phyloP scores from a whole-genome alignment of 2,888 invertebrate genomes.

The Frankliniella intonsa region DNA sequence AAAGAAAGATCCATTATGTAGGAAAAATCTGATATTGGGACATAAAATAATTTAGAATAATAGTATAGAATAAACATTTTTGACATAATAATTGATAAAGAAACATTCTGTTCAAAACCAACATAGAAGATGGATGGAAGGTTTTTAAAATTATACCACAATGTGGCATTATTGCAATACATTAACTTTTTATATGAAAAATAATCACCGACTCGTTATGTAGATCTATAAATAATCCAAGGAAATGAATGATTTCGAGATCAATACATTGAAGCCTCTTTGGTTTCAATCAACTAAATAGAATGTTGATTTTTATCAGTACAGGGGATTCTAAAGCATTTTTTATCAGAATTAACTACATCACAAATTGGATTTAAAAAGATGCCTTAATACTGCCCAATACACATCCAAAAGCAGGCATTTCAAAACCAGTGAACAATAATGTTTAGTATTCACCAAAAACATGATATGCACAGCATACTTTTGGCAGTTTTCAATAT shows the following conservation, averaged over 20 bases:
- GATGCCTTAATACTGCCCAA: not conserved
- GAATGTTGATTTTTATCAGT: too few species aligned
- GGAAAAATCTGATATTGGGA: not conserved
- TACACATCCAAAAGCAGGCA: not conserved
- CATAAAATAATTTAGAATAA: not conserved
- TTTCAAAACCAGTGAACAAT: not conserved
- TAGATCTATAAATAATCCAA: not conserved
- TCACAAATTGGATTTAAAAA: not conserved
- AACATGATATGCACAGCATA: not conserved
- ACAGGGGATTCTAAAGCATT: not conserved
- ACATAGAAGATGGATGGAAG: not conserved
- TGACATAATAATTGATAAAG: not conserved
- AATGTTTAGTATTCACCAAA: not conserved
- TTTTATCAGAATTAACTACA: not conserved
- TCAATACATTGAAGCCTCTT: not conserved
- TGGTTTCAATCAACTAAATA: not conserved
- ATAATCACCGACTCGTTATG: not conserved
- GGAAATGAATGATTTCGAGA: not conserved
- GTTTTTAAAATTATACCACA: not conserved
- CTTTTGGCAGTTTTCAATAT: not conserved
- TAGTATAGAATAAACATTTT: not conserved
- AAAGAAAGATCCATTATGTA: too few species aligned
- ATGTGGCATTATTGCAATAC: not conserved
- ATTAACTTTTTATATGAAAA: not conserved
- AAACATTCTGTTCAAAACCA: not conserved